A percentile compares a stretch with the other conserved stretches of the same genome.
These are phyloP conservation scores for Stenotaenia linearis DNA, from an alignment of 2,888 invertebrate species.

Conservation along the genomic window DNA sequence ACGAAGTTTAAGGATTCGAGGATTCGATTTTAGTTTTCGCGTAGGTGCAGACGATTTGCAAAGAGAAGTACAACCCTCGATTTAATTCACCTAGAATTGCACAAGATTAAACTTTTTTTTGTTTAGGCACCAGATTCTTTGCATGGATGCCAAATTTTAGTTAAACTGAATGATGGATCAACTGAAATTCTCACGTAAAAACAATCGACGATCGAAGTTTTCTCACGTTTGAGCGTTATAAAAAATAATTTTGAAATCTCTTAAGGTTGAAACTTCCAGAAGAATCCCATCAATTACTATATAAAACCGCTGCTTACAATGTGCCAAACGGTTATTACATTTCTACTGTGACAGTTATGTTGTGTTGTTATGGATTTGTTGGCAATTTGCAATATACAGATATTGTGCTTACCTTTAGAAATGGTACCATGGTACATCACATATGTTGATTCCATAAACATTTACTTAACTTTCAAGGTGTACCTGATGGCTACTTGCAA, in stretches of 20 bases:
- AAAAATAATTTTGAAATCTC: neutral
- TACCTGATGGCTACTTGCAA: neutral
- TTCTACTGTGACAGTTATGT: conserved; percentile 6
- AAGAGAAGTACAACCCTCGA: neutral
- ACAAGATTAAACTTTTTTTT: neutral
- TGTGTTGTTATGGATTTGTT: conserved; percentile 31
- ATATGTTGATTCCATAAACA: too few relatives aligned
- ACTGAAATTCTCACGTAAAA: conserved; percentile 10
- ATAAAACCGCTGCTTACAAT: neutral
- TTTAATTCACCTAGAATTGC: too few relatives aligned
- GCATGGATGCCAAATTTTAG: conserved; percentile 21
- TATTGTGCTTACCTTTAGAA: neutral
- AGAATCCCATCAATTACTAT: neutral
- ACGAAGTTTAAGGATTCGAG: neutral
- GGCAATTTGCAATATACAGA: conserved; percentile 14
- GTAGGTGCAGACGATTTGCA: conserved; percentile 2
- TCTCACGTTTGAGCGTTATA: too few relatives aligned
- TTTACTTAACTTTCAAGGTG: neutral
- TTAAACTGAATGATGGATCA: neutral
- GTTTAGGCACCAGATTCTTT: conserved; percentile 21
- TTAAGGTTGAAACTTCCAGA: neutral
- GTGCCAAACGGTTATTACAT: neutral
- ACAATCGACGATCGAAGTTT: neutral
- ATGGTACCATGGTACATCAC: too few relatives aligned
- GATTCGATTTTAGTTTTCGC: conserved; percentile 21